Evolutionary conservation across 2,113 vertebrate species (phyloP).

Genomic region (Cnemophilus loriae): DNA sequence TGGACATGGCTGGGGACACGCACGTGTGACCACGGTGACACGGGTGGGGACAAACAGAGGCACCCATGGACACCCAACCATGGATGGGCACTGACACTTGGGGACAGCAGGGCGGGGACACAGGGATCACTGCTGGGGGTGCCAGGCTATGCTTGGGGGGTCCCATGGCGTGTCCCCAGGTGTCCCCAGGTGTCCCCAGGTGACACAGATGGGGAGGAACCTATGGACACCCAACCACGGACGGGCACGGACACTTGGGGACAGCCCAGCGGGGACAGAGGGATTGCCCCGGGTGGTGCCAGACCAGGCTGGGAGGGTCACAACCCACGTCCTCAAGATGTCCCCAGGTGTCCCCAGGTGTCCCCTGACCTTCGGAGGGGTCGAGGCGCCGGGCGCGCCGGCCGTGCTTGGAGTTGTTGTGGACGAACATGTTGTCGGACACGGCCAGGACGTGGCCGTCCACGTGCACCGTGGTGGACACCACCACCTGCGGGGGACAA

Average conservation of each 20-base stretch:
- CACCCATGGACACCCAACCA: no score
- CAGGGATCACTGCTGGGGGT: no score
- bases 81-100: not conserved
- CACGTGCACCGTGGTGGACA: conserved; percentile 92
- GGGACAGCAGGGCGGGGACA: not conserved
- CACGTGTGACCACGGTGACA: not conserved
- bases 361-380: conserved; percentile 86
- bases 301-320: no score
- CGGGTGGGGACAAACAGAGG: not conserved
- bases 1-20: not conserved
- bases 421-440: conserved; percentile 96
- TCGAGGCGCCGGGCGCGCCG: conserved; percentile 88
- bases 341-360: not conserved
- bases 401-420: conserved; percentile 97
- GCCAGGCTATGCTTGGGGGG: no score
- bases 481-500: conserved; percentile 80
- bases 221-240: no score
- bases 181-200: no score
- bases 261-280: not conserved
- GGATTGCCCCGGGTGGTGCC: not conserved
- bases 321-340: not conserved
- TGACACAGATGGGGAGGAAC: not conserved
- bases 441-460: conserved; percentile 91
- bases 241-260: no score
- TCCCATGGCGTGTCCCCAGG: no score